These are phyloP conservation scores for Sympetrum striolatum DNA, from an alignment of 2,888 invertebrate genomes.

Conservation along the genomic window DNA sequence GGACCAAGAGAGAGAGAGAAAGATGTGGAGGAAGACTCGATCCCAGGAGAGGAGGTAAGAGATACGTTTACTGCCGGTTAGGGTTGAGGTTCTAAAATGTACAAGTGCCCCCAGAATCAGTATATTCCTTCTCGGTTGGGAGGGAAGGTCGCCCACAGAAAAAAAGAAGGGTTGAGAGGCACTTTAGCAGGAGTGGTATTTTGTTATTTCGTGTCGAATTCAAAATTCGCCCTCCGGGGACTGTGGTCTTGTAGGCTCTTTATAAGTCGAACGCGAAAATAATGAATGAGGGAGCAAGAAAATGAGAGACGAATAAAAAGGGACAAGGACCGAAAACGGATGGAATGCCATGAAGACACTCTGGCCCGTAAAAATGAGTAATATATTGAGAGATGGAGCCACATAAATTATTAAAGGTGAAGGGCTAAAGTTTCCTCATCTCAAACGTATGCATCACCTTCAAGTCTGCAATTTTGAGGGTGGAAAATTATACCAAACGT, in stretches of 20 bases:
- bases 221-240: neutral
- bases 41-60: neutral
- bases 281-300: neutral
- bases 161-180: neutral
- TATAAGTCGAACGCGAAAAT: neutral
- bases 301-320: neutral
- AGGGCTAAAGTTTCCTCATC: too few relatives aligned
- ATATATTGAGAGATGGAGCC: too few relatives aligned
- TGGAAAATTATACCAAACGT: too few relatives aligned
- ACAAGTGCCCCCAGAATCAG: constrained; percentile 1
- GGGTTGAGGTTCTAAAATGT: neutral
- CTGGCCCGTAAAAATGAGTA: too few relatives aligned
- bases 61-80: constrained; percentile 6
- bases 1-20: neutral
- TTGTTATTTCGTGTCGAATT: neutral
- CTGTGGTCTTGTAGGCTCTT: neutral
- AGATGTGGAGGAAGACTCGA: neutral
- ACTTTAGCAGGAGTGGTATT: neutral
- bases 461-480: too few relatives aligned
- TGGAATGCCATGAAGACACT: neutral
- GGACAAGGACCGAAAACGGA: neutral
- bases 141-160: neutral
- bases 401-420: too few relatives aligned
- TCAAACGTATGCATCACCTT: too few relatives aligned
- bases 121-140: neutral